Percentiles rank a stretch among this genome's conserved stretches.
Evolutionary conservation across 1,140 invertebrate genomes (phyloP).

Genomic region (Solenopsis invicta): DNA sequence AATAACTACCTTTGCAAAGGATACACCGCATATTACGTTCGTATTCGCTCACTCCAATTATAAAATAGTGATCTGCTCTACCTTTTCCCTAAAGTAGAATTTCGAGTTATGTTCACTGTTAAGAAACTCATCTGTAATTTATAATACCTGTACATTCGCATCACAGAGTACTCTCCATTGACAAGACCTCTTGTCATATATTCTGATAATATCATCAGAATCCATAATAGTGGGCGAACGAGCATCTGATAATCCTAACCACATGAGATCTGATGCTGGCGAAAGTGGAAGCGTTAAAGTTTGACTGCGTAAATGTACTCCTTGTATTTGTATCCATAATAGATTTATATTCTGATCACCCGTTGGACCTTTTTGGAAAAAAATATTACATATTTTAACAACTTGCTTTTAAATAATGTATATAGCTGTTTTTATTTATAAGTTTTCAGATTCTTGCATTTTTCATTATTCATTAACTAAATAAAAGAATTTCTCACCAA

Average conservation of each 20-base stretch:
- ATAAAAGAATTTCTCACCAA: constrained; percentile 83
- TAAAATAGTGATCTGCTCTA: constrained; percentile 93
- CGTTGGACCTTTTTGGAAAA: constrained; percentile 71
- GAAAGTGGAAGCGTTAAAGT: constrained; percentile 90
- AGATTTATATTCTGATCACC: constrained; percentile 89
- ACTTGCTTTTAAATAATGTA: neutral
- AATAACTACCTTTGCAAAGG: constrained; percentile 94
- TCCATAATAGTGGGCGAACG: constrained; percentile 91
- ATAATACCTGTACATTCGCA: constrained; percentile 89
- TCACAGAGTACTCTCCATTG: constrained; percentile 94
- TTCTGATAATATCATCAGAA: constrained; percentile 89
- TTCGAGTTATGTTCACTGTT: constrained; percentile 24
- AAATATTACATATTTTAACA: neutral
- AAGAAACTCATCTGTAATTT: constrained; percentile 73
- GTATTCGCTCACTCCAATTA: constrained; percentile 92
- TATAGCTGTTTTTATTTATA: neutral
- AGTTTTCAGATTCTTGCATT: neutral
- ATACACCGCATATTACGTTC: constrained; percentile 93
- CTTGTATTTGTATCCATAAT: constrained; percentile 85
- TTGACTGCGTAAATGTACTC: constrained; percentile 85
- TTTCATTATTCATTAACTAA: neutral
- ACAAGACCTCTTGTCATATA: constrained; percentile 89
- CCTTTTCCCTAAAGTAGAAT: constrained; percentile 88
- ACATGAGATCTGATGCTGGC: constrained; percentile 90
- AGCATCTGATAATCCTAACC: constrained; percentile 94